A percentile compares a stretch with the other conserved stretches of the same genome.
Conservation (phyloP, 64 coral and sea anemone species). For the Stylophora pistillata region DNA sequence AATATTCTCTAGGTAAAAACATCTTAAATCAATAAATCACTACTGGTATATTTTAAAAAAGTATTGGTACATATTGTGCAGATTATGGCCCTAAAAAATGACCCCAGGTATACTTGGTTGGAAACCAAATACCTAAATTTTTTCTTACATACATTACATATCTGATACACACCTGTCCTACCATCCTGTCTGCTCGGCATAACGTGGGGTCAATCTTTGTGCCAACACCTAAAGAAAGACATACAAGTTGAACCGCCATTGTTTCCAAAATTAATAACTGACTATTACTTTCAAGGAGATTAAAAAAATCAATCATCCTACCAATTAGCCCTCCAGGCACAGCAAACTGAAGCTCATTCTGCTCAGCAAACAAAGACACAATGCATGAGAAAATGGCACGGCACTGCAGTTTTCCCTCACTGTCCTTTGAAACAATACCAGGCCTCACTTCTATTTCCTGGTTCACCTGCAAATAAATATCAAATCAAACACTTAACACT, state of each 20-base stretch:
- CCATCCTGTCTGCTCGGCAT: conserved; percentile 97
- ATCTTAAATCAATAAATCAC: too few relatives aligned
- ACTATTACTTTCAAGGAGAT: not conserved
- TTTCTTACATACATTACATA: not conserved
- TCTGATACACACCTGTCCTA: conserved; percentile 78
- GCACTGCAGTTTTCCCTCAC: conserved; percentile 92
- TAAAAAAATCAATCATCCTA: conserved; percentile 2
- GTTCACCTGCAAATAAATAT: conserved; percentile 54
- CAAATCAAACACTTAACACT: not conserved
- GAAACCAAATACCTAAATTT: too few relatives aligned
- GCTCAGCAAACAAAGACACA: conserved; percentile 97
- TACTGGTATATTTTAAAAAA: too few relatives aligned
- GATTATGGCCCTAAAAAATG: too few relatives aligned
- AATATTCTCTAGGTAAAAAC: too few relatives aligned
- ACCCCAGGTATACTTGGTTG: not conserved
- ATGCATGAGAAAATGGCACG: conserved; percentile 94
- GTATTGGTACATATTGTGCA: too few relatives aligned
- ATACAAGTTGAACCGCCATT: too few relatives aligned
- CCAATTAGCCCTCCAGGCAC: conserved; percentile 93
- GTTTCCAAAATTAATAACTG: not conserved
- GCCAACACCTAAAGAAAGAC: conserved; percentile 73
- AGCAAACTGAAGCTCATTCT: conserved; percentile 97
- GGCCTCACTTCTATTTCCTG: conserved; percentile 99
- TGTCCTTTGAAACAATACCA: conserved; percentile 98
- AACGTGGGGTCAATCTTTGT: conserved; percentile 99